Evolutionary conservation across 1,140 invertebrate genomes (phyloP).

Genomic region (Drosophila athabasca): DNA sequence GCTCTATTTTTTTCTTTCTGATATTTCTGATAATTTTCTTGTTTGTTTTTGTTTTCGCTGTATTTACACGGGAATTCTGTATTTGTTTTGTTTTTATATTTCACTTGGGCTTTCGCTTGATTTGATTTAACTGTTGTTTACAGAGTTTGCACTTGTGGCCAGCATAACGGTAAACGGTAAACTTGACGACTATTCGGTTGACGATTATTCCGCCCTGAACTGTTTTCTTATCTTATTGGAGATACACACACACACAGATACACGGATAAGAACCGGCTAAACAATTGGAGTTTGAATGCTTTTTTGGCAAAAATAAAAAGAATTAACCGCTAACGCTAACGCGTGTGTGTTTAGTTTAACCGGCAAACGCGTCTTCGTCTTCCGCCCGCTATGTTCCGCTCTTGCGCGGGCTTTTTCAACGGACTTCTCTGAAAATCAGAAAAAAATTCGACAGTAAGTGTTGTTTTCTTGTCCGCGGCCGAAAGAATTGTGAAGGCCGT

Average conservation of each 20-base stretch:
- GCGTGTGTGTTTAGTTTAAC: conserved; percentile 17
- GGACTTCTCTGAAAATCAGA: conserved; percentile 19
- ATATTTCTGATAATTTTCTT: conserved; percentile 19
- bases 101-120: conserved; percentile 10
- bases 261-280: conserved; percentile 21
- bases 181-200: conserved; percentile 2
- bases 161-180: conserved; percentile 21
- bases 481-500: too few species aligned
- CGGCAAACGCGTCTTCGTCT: conserved; percentile 36
- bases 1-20: neutral
- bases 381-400: conserved; percentile 5
- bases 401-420: conserved; percentile 12
- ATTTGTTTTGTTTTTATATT: neutral
- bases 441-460: neutral
- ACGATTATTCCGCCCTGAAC: conserved; percentile 11
- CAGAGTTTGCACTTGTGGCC: conserved; percentile 33
- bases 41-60: conserved; percentile 23
- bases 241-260: conserved; percentile 21
- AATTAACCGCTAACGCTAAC: conserved; percentile 22
- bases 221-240: conserved; percentile 31
- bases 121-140: conserved; percentile 19
- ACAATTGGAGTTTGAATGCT: conserved; percentile 24
- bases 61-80: conserved; percentile 30
- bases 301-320: conserved; percentile 34
- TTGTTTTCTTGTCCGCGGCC: neutral